Evolutionary conservation across 2,797 vertebrate species (phyloP).

Genomic region (Macroramphosus scolopax): DNA sequence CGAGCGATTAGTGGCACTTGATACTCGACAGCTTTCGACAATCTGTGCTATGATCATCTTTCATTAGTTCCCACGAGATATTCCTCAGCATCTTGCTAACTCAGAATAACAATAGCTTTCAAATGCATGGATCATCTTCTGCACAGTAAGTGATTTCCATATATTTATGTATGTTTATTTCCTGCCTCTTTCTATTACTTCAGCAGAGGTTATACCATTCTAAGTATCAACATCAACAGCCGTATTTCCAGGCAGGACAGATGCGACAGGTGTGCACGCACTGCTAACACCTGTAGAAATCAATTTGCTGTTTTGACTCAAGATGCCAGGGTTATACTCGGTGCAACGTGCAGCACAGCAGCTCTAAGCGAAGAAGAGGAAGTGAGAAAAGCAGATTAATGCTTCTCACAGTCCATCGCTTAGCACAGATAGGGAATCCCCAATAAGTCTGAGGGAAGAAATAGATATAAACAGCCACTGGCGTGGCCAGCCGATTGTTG

Average conservation of each 20-base stretch:
- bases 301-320: constrained; percentile 23
- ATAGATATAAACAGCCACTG: constrained; percentile 57
- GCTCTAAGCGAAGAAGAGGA: not conserved
- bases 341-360: constrained; percentile 20
- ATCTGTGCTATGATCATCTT: no score
- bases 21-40: no score
- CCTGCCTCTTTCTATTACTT: no score
- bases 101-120: no score
- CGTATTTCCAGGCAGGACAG: constrained; percentile 5
- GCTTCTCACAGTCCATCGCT: constrained; percentile 60
- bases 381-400: constrained; percentile 53
- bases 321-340: constrained; percentile 30
- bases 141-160: no score
- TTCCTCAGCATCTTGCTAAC: no score
- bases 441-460: constrained; percentile 44
- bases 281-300: constrained; percentile 35
- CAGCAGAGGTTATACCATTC: no score
- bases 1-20: no score
- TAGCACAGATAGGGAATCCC: constrained; percentile 65
- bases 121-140: no score
- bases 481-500: constrained; percentile 56
- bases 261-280: constrained; percentile 5
- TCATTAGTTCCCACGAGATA: no score
- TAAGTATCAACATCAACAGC: no score
- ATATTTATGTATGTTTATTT: no score